Evolutionary conservation across 2,113 vertebrate genomes (phyloP).

Genomic region (Larimichthys crocea): DNA sequence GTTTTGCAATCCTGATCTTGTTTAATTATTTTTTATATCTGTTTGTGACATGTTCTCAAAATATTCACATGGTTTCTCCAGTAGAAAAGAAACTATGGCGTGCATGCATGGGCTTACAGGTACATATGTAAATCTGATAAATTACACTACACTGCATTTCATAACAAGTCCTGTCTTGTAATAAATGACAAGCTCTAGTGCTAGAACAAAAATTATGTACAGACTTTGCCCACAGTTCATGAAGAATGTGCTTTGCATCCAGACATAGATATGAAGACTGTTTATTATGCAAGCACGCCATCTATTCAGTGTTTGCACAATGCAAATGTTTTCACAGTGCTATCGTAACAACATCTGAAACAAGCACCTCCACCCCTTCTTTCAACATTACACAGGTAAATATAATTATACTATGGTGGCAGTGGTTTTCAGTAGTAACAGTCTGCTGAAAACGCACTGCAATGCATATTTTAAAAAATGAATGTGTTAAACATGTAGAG

Average conservation of each 20-base stretch:
- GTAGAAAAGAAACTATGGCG: neutral
- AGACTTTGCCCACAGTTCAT: neutral
- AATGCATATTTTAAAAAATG: neutral
- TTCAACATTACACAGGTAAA: constrained; percentile 51
- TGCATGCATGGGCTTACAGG: neutral
- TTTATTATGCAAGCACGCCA: constrained; percentile 23
- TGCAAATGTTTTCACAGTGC: constrained; percentile 67
- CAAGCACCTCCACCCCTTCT: constrained; percentile 49
- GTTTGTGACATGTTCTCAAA: constrained; percentile 7
- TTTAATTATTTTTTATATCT: constrained; percentile 4
- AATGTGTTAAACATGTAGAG: neutral
- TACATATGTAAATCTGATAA: neutral
- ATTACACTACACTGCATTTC: neutral
- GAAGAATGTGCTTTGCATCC: constrained; percentile 13
- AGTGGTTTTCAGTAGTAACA: constrained; percentile 5
- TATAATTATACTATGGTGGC: constrained; percentile 46
- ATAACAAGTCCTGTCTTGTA: constrained; percentile 26
- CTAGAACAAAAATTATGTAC: neutral
- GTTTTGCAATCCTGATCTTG: constrained; percentile 29
- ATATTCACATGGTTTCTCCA: constrained; percentile 9
- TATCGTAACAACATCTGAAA: constrained; percentile 70
- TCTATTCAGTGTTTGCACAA: constrained; percentile 33
- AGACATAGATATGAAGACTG: neutral
- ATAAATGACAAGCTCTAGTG: neutral
- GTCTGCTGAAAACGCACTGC: neutral